Base-by-base conservation (phyloP, 2,888 invertebrate species). In the Tryphoninae sp. region DNA sequence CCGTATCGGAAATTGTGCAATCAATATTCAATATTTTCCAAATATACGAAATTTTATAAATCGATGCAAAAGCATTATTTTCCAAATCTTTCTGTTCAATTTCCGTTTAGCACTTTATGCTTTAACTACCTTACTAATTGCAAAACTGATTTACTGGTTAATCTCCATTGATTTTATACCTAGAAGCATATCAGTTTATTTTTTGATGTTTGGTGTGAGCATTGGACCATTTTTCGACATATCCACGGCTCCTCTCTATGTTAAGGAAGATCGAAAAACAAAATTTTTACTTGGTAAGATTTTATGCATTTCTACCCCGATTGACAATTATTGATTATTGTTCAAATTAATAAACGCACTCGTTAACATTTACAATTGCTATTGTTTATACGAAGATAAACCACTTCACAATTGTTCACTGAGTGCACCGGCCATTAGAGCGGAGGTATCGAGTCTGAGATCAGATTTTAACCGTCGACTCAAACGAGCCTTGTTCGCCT, bases 381-480 rank as follows among this genome's bases (percentile, higher is more conserved):
- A 33, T 33, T 33, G 6, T 33, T 33, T 33, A 6, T 33, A 6
- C 33, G 33, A 61, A 92, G 94, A 94, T 6, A 94, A 95, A 49
- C 95, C 96, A 0, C 92, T 96, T 78, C 97, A 97, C 91, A 95
- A 96, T 83, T 97, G 97, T 87, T 95, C 96, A 0, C 94, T 95
- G 69, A 95, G 95, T 86, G 95, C 96, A 0, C 92, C 93, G 3
- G 95, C 95, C 45, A 95, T 96, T 61, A 93, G 98, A 72, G 95
- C 95, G 1, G 99, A 99, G 92, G 97, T 98, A 53, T 96, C 97
- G 83, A 93, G 94, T 55, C 92, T 99, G 7, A 95, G 96, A 84
- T 94, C 95, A 45, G 98, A 98, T 92, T 98, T 99, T 89, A 98
- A 98, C 90, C 94, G 95, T 84, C 93, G 98, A 51, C 94, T 98